These are phyloP conservation scores for Actenoides lindsayi DNA, from an alignment of 2,113 vertebrate genomes.

Conservation along the genomic window DNA sequence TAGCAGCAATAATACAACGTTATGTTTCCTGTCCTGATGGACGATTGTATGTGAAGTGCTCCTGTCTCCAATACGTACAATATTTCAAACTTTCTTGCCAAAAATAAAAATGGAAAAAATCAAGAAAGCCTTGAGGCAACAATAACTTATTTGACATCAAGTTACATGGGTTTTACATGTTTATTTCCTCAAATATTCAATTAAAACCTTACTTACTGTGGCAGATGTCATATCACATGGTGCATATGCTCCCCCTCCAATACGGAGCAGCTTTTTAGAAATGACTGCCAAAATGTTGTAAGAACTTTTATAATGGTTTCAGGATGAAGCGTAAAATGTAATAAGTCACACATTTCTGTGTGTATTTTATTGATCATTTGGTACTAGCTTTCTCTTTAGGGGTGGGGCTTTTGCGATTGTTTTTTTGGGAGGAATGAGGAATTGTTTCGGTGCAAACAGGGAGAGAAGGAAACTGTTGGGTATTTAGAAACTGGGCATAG, in stretches of 20 bases:
- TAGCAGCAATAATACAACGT: constrained; percentile 22
- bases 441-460: constrained; percentile 18
- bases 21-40: constrained; percentile 58
- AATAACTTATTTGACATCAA: constrained; percentile 62
- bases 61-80: constrained; percentile 51
- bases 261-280: constrained; percentile 73
- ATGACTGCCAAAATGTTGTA: constrained; percentile 70
- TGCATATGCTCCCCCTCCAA: constrained; percentile 79
- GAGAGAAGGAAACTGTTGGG: background rate
- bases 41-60: constrained; percentile 47
- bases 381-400: background rate
- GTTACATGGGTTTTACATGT: constrained; percentile 71
- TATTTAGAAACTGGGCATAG: background rate
- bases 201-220: constrained; percentile 72
- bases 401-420: background rate
- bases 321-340: constrained; percentile 59
- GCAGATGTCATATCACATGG: constrained; percentile 80
- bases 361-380: constrained; percentile 38
- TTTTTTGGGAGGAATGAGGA: background rate
- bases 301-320: constrained; percentile 73
- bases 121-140: constrained; percentile 43
- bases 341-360: constrained; percentile 46
- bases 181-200: constrained; percentile 81
- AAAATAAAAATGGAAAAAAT: constrained; percentile 59
- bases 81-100: constrained; percentile 57